A percentile compares a stretch with the other conserved stretches of the same genome.
These are phyloP conservation scores for Pangasianodon gigas DNA, from an alignment of 2,113 vertebrate genomes.

Conservation along the genomic window DNA sequence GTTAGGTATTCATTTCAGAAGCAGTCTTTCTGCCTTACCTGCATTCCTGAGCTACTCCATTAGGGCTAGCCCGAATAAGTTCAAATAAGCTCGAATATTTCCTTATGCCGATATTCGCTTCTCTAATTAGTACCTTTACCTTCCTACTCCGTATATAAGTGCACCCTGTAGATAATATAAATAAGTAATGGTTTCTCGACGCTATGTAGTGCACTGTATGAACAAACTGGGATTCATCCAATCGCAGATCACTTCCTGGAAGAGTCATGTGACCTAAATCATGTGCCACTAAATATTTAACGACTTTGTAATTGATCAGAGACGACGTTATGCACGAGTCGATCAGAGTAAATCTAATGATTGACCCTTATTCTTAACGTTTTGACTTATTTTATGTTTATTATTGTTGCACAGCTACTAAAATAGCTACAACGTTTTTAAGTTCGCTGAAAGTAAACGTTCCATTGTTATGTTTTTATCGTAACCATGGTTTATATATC, in stretches of 20 bases:
- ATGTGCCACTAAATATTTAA: background rate
- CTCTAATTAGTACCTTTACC: no score
- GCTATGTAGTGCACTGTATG: no score
- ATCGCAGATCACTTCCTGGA: background rate
- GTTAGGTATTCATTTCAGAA: background rate
- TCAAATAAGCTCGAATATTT: background rate
- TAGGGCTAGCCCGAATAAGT: no score
- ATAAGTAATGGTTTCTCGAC: background rate
- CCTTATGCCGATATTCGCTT: background rate
- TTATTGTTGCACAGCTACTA: background rate
- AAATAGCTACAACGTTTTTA: background rate
- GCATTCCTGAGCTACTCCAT: background rate
- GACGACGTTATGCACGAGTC: background rate
- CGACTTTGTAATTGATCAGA: no score
- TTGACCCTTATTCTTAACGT: background rate
- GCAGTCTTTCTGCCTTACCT: background rate
- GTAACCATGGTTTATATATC: no score
- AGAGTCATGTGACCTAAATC: background rate
- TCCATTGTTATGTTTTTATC: no score
- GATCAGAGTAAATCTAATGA: no score
- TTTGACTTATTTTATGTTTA: background rate
- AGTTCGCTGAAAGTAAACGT: no score
- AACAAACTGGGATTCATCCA: background rate
- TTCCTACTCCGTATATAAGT: background rate
- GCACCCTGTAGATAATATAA: background rate